Percentiles rank a stretch among this genome's conserved stretches.
Evolutionary conservation across 1,140 invertebrate species (phyloP).

Genomic region (Bicyclus anynana): DNA sequence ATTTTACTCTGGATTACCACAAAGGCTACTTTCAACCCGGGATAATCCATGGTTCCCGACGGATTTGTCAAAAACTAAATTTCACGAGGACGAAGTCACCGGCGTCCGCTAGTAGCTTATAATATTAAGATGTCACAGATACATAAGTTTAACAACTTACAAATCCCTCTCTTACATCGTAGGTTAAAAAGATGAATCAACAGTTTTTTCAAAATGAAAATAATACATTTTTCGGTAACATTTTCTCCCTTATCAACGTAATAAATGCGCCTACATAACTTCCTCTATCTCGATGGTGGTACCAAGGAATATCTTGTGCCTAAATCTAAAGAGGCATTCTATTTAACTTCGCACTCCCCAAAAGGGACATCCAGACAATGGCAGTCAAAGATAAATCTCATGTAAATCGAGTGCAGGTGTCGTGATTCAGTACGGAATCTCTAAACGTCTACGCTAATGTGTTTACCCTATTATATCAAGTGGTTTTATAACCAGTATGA

Average conservation of each 20-base stretch:
- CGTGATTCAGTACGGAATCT: slow-evolving; percentile 49
- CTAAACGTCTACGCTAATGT: slow-evolving; percentile 49
- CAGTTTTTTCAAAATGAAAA: background rate
- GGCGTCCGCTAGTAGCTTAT: too few species aligned
- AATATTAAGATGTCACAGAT: too few species aligned
- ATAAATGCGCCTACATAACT: slow-evolving; percentile 9
- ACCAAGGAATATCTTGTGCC: slow-evolving; percentile 1
- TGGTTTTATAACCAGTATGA: slow-evolving; percentile 32
- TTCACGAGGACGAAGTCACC: too few species aligned
- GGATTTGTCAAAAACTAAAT: too few species aligned
- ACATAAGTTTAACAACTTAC: too few species aligned
- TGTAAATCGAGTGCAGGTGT: slow-evolving; percentile 56
- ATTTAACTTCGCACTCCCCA: slow-evolving; percentile 23
- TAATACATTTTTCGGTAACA: background rate
- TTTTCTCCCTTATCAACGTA: background rate
- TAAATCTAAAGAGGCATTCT: slow-evolving; percentile 15
- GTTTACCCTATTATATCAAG: slow-evolving; percentile 55
- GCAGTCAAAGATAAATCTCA: slow-evolving; percentile 37
- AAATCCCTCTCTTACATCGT: too few species aligned
- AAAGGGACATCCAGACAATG: slow-evolving; percentile 38
- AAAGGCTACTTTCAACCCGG: too few species aligned
- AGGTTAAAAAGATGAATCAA: too few species aligned
- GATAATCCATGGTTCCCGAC: too few species aligned
- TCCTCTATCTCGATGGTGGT: background rate
- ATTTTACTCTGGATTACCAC: too few species aligned